Conservation (phyloP, 2,797 vertebrate species). For the Cygnus olor region DNA sequence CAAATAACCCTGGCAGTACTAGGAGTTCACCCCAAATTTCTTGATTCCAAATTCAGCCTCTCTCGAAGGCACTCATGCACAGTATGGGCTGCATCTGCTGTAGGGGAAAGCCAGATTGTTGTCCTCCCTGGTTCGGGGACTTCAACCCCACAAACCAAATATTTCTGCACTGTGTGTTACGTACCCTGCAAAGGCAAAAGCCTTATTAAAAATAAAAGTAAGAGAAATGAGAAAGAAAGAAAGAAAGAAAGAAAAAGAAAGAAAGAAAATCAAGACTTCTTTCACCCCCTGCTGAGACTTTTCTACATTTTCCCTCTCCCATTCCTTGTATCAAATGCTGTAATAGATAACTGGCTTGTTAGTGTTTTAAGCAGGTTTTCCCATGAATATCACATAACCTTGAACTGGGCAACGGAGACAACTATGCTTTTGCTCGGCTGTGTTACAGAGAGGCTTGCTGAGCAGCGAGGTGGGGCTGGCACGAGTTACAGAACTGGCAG, state of each 20-base stretch:
- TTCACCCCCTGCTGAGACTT: not conserved
- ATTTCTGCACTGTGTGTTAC: not conserved
- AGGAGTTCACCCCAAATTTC: not conserved
- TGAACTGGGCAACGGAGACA: not conserved
- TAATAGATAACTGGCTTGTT: not conserved
- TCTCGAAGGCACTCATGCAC: rapidly evolving
- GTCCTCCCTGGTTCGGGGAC: not conserved
- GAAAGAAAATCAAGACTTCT: not conserved
- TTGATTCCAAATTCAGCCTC: rapidly evolving
- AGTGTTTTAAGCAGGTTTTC: slow-evolving; percentile 13
- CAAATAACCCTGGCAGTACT: rapidly evolving
- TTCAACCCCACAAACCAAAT: not conserved
- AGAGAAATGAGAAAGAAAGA: too few species aligned
- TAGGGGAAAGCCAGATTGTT: not conserved
- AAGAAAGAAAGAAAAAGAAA: too few species aligned
- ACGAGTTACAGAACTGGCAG: not conserved
- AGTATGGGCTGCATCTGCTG: not conserved
- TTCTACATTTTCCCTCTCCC: not conserved
- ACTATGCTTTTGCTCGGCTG: not conserved
- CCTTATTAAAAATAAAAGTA: not conserved
- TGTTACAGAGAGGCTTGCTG: not conserved
- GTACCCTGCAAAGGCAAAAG: not conserved
- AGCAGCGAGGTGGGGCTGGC: not conserved
- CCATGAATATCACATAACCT: slow-evolving; percentile 26
- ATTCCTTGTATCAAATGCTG: not conserved